Percentiles rank a stretch among this genome's conserved stretches.
phyloP scores from a whole-genome alignment of 2,797 vertebrate genomes.

The Ctenopoma multispine region DNA sequence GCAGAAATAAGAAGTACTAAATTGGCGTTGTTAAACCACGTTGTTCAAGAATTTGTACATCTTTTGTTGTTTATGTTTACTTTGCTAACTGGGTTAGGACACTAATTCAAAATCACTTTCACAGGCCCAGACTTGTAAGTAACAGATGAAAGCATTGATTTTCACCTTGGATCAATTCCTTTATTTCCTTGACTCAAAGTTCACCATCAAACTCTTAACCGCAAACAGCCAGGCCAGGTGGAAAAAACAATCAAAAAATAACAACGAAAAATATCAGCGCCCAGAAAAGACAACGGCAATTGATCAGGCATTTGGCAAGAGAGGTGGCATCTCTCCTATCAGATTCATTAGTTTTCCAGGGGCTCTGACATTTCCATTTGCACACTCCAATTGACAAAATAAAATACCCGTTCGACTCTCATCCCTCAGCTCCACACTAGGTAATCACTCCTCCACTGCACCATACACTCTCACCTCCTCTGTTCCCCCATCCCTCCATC shows the following conservation, averaged over 20 bases:
- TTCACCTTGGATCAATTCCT: slow-evolving; percentile 64
- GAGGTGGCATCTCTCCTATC: slow-evolving; percentile 79
- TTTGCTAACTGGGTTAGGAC: slow-evolving; percentile 47
- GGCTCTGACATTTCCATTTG: slow-evolving; percentile 87
- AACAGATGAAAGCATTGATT: slow-evolving; percentile 78
- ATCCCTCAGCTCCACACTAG: slow-evolving; percentile 64
- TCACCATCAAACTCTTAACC: slow-evolving; percentile 69
- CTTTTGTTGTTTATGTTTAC: slow-evolving; percentile 50
- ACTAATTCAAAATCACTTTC: slow-evolving; percentile 57
- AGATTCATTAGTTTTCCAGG: slow-evolving; percentile 84
- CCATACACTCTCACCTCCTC: slow-evolving; percentile 44
- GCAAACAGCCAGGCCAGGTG: slow-evolving; percentile 40
- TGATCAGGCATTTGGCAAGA: slow-evolving; percentile 76
- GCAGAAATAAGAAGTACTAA: slow-evolving; percentile 28
- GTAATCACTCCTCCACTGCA: slow-evolving; percentile 79
- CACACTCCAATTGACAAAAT: slow-evolving; percentile 86
- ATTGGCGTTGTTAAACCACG: slow-evolving; percentile 30
- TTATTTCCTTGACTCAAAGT: slow-evolving; percentile 74
- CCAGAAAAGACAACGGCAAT: slow-evolving; percentile 73
- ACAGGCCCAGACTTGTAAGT: slow-evolving; percentile 62
- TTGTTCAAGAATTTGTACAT: slow-evolving; percentile 2
- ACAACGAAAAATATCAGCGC: slow-evolving; percentile 63
- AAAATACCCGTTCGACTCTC: slow-evolving; percentile 81
- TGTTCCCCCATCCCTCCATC: slow-evolving; percentile 27
- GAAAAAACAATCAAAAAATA: slow-evolving; percentile 77